These are phyloP conservation scores for Pandemis corylana DNA, from an alignment of 2,888 invertebrate genomes.

Conservation along the genomic window DNA sequence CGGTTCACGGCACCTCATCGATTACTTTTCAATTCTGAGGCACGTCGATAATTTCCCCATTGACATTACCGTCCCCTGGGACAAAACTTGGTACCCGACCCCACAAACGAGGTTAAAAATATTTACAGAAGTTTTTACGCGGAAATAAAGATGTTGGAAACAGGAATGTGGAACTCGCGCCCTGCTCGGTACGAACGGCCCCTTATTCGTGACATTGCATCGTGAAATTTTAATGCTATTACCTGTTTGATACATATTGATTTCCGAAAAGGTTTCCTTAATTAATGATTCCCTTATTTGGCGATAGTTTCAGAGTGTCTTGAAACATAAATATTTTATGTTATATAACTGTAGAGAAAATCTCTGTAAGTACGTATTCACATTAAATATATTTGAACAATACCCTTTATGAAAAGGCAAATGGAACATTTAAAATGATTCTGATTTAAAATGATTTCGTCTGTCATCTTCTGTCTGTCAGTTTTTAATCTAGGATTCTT, in stretches of 20 bases:
- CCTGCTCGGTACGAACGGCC: neutral
- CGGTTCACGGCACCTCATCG: constrained; percentile 52
- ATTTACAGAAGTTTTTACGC: constrained; percentile 29
- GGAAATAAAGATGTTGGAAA: constrained; percentile 15
- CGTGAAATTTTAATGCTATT: constrained; percentile 28
- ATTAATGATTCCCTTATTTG: constrained; percentile 1
- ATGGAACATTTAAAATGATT: too few species aligned
- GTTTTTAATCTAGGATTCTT: too few species aligned
- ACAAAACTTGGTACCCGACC: constrained; percentile 2
- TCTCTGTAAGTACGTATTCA: too few species aligned
- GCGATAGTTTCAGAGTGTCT: neutral
- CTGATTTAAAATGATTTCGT: too few species aligned
- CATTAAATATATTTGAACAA: too few species aligned
- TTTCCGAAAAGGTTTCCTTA: constrained; percentile 21
- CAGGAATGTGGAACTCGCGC: neutral
- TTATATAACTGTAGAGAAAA: too few species aligned
- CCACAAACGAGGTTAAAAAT: constrained; percentile 22
- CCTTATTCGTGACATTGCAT: constrained; percentile 17
- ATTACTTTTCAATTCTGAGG: constrained; percentile 55
- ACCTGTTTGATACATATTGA: constrained; percentile 31
- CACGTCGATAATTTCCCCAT: constrained; percentile 49
- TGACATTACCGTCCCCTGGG: constrained; percentile 34
- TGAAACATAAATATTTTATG: too few species aligned
- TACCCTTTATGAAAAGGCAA: too few species aligned
- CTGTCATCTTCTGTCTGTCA: too few species aligned